Conservation (phyloP, 2,113 vertebrate genomes). For the Papio anubis region DNA sequence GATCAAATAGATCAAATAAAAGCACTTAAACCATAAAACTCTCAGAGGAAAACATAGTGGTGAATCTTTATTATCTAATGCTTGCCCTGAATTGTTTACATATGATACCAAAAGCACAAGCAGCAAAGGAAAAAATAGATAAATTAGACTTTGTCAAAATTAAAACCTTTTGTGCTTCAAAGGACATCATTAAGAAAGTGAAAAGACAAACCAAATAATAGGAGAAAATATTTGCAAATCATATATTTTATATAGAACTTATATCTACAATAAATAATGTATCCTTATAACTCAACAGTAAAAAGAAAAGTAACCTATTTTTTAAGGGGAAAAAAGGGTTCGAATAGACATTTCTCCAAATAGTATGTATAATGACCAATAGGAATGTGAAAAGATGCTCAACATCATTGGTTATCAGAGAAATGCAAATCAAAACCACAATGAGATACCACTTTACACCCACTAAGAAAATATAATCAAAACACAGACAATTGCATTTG, state of each 20-base stretch:
- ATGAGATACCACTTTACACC: background rate
- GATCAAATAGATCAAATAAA: background rate
- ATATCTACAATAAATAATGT: background rate
- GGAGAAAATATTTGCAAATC: conserved; percentile 15
- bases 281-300: background rate
- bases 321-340: background rate
- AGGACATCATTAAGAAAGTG: background rate
- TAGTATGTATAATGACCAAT: background rate
- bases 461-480: background rate
- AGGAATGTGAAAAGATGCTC: background rate
- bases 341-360: background rate
- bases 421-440: background rate
- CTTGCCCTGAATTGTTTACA: background rate
- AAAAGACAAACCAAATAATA: background rate
- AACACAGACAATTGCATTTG: background rate
- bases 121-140: background rate
- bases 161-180: background rate
- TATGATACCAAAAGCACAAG: background rate
- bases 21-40: background rate
- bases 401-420: background rate
- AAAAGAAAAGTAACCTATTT: background rate
- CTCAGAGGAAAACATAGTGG: background rate
- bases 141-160: background rate
- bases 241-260: background rate
- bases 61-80: background rate